Evolutionary conservation across 2,113 vertebrate genomes (phyloP).

Genomic region (Geothlypis trichas): DNA sequence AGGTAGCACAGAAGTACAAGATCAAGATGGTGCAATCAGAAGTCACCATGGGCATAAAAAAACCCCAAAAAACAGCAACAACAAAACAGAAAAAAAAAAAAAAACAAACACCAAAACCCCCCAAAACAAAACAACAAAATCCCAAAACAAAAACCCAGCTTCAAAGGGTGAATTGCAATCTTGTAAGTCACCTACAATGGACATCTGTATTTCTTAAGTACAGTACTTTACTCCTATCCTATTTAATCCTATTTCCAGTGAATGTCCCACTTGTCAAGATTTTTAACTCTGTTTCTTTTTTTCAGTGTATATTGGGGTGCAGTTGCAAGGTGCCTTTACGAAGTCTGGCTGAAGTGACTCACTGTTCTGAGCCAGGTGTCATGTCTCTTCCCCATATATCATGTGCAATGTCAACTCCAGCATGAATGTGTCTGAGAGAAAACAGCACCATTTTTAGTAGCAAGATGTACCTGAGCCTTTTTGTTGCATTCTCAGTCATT

Average conservation of each 20-base stretch:
- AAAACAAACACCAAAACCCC: neutral
- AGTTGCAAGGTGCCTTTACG: neutral
- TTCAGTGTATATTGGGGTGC: neutral
- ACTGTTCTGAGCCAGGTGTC: neutral
- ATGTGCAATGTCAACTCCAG: neutral
- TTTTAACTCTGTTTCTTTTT: neutral
- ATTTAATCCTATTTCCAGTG: neutral
- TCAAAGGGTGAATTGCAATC: neutral
- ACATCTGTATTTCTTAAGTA: neutral
- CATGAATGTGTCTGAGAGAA: neutral
- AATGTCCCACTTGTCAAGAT: neutral
- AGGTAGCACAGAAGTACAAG: neutral
- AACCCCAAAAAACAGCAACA: too few species aligned
- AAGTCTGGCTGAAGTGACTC: neutral
- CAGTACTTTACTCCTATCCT: neutral
- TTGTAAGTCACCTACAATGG: neutral
- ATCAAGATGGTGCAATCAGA: neutral
- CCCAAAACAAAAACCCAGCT: too few species aligned
- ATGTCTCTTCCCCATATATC: neutral
- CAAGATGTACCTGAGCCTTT: neutral
- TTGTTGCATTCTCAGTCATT: neutral
- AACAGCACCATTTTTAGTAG: neutral
- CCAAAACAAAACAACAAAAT: neutral
- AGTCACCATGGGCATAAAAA: neutral
- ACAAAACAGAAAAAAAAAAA: neutral